phyloP scores from a whole-genome alignment of 2,888 invertebrate species.

The Philonicus albiceps region DNA sequence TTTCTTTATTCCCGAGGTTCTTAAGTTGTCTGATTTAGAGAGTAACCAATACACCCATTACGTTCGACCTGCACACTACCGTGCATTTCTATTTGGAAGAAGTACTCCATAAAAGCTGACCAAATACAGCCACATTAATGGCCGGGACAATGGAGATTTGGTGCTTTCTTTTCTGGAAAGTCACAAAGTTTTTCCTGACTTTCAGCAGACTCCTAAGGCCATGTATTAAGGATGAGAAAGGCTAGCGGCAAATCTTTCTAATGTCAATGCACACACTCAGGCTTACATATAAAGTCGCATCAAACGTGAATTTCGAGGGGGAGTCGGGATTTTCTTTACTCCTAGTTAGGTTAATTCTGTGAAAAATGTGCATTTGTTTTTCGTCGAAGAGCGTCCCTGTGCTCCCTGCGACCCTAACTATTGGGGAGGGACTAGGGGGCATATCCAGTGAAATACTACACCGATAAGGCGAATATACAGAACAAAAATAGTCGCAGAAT shows the following conservation, averaged over 20 bases:
- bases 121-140: slow-evolving; percentile 16
- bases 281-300: slow-evolving; percentile 4
- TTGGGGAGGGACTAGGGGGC: background rate
- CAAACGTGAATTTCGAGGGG: background rate
- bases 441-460: slow-evolving; percentile 1
- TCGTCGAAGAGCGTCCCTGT: background rate
- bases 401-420: background rate
- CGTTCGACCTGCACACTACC: background rate
- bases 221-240: slow-evolving; percentile 18
- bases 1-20: slow-evolving; percentile 18
- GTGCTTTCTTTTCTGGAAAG: slow-evolving; percentile 18
- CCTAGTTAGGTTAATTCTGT: slow-evolving; percentile 33
- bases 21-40: slow-evolving; percentile 35
- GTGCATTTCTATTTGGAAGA: background rate
- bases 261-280: background rate
- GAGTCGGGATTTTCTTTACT: slow-evolving; percentile 10
- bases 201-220: slow-evolving; percentile 21
- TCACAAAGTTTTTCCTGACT: slow-evolving; percentile 17
- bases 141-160: slow-evolving; percentile 29
- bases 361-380: slow-evolving; percentile 34
- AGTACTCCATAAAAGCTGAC: slow-evolving; percentile 22
- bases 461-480: background rate
- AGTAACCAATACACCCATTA: background rate
- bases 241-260: background rate
- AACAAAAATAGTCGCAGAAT: background rate